phyloP scores from a whole-genome alignment of 1,140 invertebrate genomes.

The Acarapis woodi region DNA sequence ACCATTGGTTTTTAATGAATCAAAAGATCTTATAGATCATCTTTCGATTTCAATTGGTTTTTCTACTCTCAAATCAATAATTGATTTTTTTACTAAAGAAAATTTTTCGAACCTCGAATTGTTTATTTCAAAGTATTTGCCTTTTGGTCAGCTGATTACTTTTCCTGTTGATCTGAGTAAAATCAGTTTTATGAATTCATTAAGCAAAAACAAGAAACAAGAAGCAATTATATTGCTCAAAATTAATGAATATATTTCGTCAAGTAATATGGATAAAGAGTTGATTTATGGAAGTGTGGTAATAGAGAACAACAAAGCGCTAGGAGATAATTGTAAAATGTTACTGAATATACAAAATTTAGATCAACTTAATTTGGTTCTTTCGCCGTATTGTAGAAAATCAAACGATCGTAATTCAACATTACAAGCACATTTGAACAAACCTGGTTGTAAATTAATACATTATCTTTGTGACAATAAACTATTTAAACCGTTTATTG shows the following conservation, averaged over 20 bases:
- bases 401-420: not conserved
- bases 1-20: not conserved
- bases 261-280: not conserved
- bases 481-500: not conserved
- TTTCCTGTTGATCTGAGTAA: too few relatives aligned
- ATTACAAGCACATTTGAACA: not conserved
- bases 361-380: not conserved
- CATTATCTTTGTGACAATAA: not conserved
- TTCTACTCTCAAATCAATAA: not conserved
- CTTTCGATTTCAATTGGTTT: not conserved
- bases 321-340: not conserved
- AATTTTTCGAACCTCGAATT: not conserved
- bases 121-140: not conserved
- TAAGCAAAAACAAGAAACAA: slow-evolving; percentile 1
- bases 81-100: not conserved
- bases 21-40: not conserved
- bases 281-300: not conserved
- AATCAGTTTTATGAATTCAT: too few relatives aligned
- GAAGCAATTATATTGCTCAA: not conserved
- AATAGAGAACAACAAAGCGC: not conserved
- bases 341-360: not conserved
- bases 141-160: slow-evolving; percentile 2
- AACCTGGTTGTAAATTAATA: not conserved
- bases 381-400: not conserved
- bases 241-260: slow-evolving; percentile 1